Conservation (phyloP, 2,797 vertebrate genomes). For the Peromyscus eremicus region DNA sequence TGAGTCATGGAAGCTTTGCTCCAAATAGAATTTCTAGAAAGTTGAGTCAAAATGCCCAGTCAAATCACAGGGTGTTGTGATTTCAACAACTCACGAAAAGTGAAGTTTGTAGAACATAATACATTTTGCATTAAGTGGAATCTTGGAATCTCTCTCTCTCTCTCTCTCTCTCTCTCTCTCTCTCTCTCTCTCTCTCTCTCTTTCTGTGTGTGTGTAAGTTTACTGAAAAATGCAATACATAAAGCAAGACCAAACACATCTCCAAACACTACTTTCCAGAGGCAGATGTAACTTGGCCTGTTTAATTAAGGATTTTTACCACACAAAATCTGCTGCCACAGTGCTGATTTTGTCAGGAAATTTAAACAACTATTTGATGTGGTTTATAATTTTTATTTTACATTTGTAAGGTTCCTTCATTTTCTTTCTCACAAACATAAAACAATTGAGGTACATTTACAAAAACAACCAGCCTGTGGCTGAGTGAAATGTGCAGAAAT, state of each 20-base stretch:
- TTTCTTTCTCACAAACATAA: constrained; percentile 84
- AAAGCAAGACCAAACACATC: constrained; percentile 86
- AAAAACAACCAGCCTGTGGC: constrained; percentile 79
- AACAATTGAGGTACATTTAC: constrained; percentile 78
- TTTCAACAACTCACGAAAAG: constrained; percentile 51
- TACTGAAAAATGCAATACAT: constrained; percentile 90
- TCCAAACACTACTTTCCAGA: constrained; percentile 84
- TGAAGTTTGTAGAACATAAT: constrained; percentile 43
- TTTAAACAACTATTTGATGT: constrained; percentile 86
- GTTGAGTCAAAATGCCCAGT: background rate
- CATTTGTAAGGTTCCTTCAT: constrained; percentile 89
- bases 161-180: background rate
- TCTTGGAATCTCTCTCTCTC: background rate
- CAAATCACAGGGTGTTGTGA: background rate
- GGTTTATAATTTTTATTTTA: constrained; percentile 82
- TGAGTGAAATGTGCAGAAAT: background rate
- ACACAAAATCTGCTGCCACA: constrained; percentile 79
- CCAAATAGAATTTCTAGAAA: constrained; percentile 52
- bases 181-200: background rate
- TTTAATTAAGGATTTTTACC: constrained; percentile 79
- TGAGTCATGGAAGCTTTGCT: constrained; percentile 36
- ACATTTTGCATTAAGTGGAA: background rate
- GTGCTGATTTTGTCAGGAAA: constrained; percentile 84
- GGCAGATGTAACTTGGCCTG: constrained; percentile 80
- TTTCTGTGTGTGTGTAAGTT: constrained; percentile 72